Percentiles rank a stretch among this genome's conserved stretches.
phyloP scores from a whole-genome alignment of 1,140 invertebrate species.

The Drosophila eugracilis region DNA sequence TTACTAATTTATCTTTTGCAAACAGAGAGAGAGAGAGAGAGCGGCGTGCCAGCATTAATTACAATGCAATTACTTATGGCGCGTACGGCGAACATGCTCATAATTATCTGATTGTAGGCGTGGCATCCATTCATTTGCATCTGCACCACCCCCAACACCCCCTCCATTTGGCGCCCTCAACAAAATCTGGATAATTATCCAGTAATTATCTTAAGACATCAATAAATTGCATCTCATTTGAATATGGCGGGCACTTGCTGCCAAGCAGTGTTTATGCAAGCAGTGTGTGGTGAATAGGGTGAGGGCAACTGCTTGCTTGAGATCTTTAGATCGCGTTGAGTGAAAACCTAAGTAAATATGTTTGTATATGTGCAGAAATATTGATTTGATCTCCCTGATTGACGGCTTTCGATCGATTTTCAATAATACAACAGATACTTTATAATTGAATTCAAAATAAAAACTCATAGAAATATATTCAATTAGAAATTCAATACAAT shows the following conservation, averaged over 20 bases:
- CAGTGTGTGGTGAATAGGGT: constrained; percentile 5
- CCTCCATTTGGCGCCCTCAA: neutral
- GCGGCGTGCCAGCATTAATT: constrained; percentile 69
- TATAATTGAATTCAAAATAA: too few relatives aligned
- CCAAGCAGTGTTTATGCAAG: neutral
- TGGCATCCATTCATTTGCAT: constrained; percentile 62
- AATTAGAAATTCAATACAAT: too few relatives aligned
- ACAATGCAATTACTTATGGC: constrained; percentile 77
- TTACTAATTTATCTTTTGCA: constrained; percentile 77
- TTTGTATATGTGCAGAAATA: too few relatives aligned
- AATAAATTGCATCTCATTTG: constrained; percentile 13
- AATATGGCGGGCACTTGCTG: neutral
- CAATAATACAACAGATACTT: too few relatives aligned
- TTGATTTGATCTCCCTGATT: too few relatives aligned
- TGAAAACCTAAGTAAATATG: too few relatives aligned
- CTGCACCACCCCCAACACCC: constrained; percentile 4
- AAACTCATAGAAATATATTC: too few relatives aligned
- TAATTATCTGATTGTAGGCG: constrained; percentile 64
- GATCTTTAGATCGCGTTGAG: constrained; percentile 5
- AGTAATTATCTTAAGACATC: neutral
- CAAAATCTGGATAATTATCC: neutral
- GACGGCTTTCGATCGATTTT: too few relatives aligned
- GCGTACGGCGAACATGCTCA: constrained; percentile 41
- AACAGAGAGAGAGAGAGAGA: constrained; percentile 46
- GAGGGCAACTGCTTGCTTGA: neutral